These are phyloP conservation scores for Drosophila mercatorum DNA, from an alignment of 2,888 invertebrate species.

Conservation along the genomic window DNA sequence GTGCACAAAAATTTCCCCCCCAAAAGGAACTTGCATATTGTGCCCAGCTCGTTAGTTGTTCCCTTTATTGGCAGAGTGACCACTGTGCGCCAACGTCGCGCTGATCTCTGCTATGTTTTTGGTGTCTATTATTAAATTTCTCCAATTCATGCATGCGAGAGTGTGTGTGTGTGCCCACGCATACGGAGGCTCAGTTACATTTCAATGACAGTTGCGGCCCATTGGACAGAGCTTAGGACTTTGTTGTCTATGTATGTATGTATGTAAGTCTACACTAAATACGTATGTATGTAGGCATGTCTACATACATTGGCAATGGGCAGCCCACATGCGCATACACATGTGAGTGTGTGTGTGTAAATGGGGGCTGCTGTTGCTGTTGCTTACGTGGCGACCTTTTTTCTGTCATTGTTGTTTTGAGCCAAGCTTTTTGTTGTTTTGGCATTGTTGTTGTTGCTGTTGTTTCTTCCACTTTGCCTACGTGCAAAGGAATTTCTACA, in stretches of 20 bases:
- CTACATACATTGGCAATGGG: slow-evolving; percentile 59
- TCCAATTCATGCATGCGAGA: slow-evolving; percentile 37
- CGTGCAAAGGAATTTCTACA: slow-evolving; percentile 78
- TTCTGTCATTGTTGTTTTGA: slow-evolving; percentile 31
- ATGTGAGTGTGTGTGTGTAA: slow-evolving; percentile 11
- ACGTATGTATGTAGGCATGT: not conserved
- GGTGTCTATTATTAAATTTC: slow-evolving; percentile 69
- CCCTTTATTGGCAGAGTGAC: slow-evolving; percentile 2
- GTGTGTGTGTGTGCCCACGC: slow-evolving; percentile 44
- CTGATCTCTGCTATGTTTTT: slow-evolving; percentile 37
- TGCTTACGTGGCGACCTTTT: slow-evolving; percentile 70
- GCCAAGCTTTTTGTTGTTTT: slow-evolving; percentile 58
- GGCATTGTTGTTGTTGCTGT: slow-evolving; percentile 22
- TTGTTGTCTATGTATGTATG: slow-evolving; percentile 20
- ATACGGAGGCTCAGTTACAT: slow-evolving; percentile 48
- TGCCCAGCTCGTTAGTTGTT: not conserved
- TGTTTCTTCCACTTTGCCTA: slow-evolving; percentile 54
- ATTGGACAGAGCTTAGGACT: slow-evolving; percentile 55
- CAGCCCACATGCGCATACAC: slow-evolving; percentile 55
- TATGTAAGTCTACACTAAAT: slow-evolving; percentile 9
- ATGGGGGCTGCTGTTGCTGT: slow-evolving; percentile 39
- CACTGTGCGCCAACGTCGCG: slow-evolving; percentile 41
- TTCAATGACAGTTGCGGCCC: slow-evolving; percentile 60
- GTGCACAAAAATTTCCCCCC: not conserved
- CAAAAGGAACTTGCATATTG: not conserved